Evolutionary conservation across 2,888 invertebrate species (phyloP).

Genomic region (Xestia xanthographa): DNA sequence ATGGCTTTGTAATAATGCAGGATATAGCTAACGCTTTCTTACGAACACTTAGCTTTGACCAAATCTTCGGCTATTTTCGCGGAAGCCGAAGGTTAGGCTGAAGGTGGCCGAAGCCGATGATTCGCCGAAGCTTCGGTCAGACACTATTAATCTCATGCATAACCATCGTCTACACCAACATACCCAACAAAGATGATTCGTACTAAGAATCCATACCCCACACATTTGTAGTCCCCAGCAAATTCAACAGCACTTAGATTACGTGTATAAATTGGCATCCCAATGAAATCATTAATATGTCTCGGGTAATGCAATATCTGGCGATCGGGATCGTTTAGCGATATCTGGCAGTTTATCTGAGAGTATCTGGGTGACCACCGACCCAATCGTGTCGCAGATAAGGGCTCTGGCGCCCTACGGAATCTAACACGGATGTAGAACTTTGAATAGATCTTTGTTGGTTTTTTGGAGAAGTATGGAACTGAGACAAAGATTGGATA

Average conservation of each 20-base stretch:
- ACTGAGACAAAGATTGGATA: neutral
- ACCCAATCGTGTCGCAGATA: constrained; percentile 63
- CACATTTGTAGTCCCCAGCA: neutral
- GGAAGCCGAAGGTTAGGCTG: neutral
- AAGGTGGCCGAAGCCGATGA: too few species aligned
- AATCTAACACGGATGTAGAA: constrained; percentile 55
- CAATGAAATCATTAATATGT: constrained; percentile 67
- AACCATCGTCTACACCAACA: neutral
- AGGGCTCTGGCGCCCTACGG: constrained; percentile 73
- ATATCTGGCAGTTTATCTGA: constrained; percentile 61
- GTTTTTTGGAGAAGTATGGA: neutral
- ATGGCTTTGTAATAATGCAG: too few species aligned
- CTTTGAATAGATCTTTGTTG: constrained; percentile 53
- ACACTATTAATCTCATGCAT: neutral
- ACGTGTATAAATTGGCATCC: constrained; percentile 43
- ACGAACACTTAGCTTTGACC: too few species aligned
- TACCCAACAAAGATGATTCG: neutral
- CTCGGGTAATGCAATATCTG: constrained; percentile 40
- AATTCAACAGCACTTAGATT: constrained; percentile 15
- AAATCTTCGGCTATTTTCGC: neutral
- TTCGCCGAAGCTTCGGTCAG: neutral
- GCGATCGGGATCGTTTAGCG: constrained; percentile 63
- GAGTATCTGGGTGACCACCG: constrained; percentile 64
- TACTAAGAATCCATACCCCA: constrained; percentile 10
- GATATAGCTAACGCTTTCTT: too few species aligned